Conservation (phyloP, 2,113 vertebrate species). For the Hippolais icterina region DNA sequence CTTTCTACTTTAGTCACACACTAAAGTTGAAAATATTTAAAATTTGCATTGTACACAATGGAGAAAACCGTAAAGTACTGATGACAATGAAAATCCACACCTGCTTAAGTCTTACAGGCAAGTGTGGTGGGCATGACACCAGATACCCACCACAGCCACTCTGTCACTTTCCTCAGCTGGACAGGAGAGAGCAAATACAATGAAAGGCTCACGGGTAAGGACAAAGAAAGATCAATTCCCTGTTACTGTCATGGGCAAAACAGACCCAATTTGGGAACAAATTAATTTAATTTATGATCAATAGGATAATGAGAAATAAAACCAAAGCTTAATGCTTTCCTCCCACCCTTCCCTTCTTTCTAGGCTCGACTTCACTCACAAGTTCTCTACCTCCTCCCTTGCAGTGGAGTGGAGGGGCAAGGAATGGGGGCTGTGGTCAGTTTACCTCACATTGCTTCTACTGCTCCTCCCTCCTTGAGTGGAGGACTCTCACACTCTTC, state of each 20-base stretch:
- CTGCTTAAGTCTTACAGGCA: rapidly evolving
- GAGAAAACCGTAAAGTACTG: neutral
- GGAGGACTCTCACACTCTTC: neutral
- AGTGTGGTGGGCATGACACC: neutral
- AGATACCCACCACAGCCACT: neutral
- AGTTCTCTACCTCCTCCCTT: neutral
- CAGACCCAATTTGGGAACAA: neutral
- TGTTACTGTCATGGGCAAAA: neutral
- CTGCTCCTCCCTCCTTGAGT: neutral
- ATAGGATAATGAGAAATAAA: neutral
- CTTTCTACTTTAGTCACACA: neutral
- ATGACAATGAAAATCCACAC: neutral
- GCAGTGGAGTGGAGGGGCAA: neutral
- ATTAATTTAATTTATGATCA: neutral
- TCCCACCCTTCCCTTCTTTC: neutral
- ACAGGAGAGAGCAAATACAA: neutral
- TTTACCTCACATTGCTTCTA: neutral
- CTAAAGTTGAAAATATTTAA: neutral
- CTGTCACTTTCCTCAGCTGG: neutral
- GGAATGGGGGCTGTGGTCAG: neutral
- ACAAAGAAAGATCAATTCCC: neutral
- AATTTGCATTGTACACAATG: neutral
- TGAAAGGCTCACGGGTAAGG: neutral
- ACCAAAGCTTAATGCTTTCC: neutral
- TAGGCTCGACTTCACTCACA: neutral